These are phyloP conservation scores for Oncopeltus fasciatus DNA, from an alignment of 1,140 invertebrate species.

Conservation along the genomic window DNA sequence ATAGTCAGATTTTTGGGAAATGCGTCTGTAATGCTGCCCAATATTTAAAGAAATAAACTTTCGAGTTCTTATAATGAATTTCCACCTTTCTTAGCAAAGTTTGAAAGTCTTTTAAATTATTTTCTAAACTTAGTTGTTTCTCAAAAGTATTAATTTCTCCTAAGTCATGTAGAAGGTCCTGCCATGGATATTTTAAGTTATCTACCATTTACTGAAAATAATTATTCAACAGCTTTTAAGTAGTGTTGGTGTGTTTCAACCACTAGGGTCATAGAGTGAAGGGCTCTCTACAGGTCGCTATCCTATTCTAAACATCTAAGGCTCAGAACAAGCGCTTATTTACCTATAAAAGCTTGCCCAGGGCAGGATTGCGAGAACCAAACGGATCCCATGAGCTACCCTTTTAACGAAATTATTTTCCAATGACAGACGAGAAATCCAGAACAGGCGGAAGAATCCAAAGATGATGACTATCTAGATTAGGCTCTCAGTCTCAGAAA, in stretches of 20 bases:
- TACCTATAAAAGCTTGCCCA: too few species aligned
- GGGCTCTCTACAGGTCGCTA: too few species aligned
- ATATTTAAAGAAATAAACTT: not conserved
- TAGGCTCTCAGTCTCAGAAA: too few species aligned
- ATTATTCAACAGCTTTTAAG: not conserved
- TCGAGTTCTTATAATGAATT: not conserved
- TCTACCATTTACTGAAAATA: conserved; percentile 19
- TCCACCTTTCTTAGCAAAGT: not conserved
- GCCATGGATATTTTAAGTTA: conserved; percentile 3
- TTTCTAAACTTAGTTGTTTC: conserved; percentile 24
- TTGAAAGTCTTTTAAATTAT: conserved; percentile 5
- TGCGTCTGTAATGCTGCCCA: not conserved
- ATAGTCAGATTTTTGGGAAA: not conserved
- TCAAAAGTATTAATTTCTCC: conserved; percentile 41
- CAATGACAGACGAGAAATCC: not conserved
- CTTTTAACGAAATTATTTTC: not conserved
- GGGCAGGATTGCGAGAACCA: too few species aligned
- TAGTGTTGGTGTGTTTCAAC: too few species aligned
- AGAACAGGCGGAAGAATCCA: too few species aligned
- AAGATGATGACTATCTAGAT: too few species aligned
- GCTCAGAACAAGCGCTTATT: too few species aligned
- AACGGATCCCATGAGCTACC: too few species aligned
- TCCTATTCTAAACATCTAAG: too few species aligned
- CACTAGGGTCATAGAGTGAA: too few species aligned
- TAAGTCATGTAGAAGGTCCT: conserved; percentile 66